Conservation (phyloP, 1,140 invertebrate genomes). For the Pentalonia nigronervosa region DNA sequence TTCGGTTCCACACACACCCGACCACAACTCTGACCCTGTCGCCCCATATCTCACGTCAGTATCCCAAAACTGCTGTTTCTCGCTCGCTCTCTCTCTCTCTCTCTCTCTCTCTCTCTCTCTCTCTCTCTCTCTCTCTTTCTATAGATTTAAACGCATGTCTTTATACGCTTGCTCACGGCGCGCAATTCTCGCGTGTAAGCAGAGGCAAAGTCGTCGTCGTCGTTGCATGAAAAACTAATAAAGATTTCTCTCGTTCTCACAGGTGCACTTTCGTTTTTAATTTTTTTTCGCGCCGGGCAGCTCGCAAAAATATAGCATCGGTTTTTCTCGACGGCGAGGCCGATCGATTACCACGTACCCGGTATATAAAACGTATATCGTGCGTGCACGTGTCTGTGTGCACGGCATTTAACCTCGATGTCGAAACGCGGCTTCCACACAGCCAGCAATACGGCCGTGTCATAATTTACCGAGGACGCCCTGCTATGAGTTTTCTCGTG, state of each 20-base stretch:
- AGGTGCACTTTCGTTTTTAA: constrained; percentile 24
- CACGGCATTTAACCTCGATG: neutral
- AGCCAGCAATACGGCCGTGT: neutral
- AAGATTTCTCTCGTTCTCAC: neutral
- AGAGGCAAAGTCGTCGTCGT: neutral
- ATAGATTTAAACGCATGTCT: neutral
- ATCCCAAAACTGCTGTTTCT: neutral
- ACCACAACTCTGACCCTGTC: neutral
- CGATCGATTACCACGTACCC: neutral
- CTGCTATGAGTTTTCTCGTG: neutral
- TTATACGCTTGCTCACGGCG: too few species aligned
- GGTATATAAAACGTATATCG: neutral
- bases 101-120: neutral
- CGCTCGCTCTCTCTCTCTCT: neutral
- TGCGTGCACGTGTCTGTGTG: neutral
- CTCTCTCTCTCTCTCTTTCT: neutral
- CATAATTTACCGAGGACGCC: constrained; percentile 24
- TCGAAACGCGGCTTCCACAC: neutral
- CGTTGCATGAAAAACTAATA: constrained; percentile 39
- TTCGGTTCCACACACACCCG: neutral
- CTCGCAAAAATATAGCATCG: neutral
- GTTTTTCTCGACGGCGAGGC: neutral
- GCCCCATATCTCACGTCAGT: neutral
- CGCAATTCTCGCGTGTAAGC: neutral
- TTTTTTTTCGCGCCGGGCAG: neutral